A percentile compares a stretch with the other conserved stretches of the same genome.
These are phyloP conservation scores for Andrena flavipes DNA, from an alignment of 2,888 invertebrate genomes.

Conservation along the genomic window DNA sequence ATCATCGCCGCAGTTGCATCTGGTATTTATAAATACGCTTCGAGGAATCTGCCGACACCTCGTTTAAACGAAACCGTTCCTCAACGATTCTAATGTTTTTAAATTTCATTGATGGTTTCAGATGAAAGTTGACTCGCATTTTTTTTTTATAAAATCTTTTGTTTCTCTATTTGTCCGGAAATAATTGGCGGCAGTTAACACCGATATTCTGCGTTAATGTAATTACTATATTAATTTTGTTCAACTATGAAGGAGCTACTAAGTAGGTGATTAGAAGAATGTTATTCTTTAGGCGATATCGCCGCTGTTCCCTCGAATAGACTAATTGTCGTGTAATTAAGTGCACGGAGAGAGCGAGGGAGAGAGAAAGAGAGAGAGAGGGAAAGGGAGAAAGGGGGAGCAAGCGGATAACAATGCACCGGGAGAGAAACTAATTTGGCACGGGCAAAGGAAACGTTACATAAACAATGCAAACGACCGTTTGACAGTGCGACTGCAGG, in stretches of 20 bases:
- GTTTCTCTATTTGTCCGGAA: too few relatives aligned
- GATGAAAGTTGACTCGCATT: background rate
- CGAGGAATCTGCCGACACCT: constrained; percentile 12
- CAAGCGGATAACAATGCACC: constrained; percentile 28
- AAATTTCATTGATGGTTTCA: background rate
- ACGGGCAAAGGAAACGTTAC: constrained; percentile 45
- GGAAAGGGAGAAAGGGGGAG: constrained; percentile 3
- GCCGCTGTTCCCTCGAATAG: constrained; percentile 10
- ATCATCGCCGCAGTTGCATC: constrained; percentile 10
- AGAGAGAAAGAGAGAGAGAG: background rate
- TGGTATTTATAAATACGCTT: constrained; percentile 35
- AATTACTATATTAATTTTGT: too few relatives aligned
- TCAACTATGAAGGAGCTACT: too few relatives aligned
- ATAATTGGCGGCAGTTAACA: too few relatives aligned
- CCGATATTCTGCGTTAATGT: too few relatives aligned
- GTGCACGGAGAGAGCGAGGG: background rate
- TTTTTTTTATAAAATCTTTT: background rate
- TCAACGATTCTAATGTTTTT: background rate
- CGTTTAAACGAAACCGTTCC: background rate
- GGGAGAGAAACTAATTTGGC: constrained; percentile 44
- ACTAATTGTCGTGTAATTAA: constrained; percentile 37
- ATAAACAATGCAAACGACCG: constrained; percentile 43
- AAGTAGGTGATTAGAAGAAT: too few relatives aligned
- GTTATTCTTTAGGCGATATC: background rate
- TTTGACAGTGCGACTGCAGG: background rate